Percentiles rank a stretch among this genome's conserved stretches.
These are phyloP conservation scores for crab-eating macaque (Macaca fascicularis) DNA, from an alignment of 2,113 vertebrate genomes.

Conservation along the genomic window T2T-MFA8v1.1 NC_088391.1:75468001-75468500, in stretches of 20 bases:
- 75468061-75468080: neutral
- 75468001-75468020: neutral
- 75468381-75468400: neutral
- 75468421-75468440: neutral
- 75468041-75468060: neutral
- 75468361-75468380: neutral
- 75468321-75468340: neutral
- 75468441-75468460: neutral
- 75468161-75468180: neutral
- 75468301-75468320: neutral
- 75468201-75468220: neutral
- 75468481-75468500: conserved; percentile 1
- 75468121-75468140: neutral
- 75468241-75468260: neutral
- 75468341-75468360: neutral
- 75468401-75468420: neutral
- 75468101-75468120: neutral
- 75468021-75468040: neutral
- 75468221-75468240: neutral
- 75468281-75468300: neutral
- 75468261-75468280: neutral
- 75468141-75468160: neutral
- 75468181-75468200: neutral
- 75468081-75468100: neutral
- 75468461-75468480: neutral